Conservation (phyloP, 2,797 vertebrate genomes). For the Calcarius lapponicus region DNA sequence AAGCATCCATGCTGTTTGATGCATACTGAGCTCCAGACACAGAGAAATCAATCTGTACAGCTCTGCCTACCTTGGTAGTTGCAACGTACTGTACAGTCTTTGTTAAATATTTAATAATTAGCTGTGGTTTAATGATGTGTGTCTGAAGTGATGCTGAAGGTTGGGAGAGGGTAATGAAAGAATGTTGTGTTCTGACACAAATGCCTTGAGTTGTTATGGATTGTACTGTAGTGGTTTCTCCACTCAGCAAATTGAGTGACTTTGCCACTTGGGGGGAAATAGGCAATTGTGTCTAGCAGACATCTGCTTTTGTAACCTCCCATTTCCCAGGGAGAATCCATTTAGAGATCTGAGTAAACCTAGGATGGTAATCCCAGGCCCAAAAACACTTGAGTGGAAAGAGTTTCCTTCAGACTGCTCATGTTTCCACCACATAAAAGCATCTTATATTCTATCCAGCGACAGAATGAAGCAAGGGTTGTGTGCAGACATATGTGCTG, state of each 20-base stretch:
- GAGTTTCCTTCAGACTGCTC: conserved; percentile 53
- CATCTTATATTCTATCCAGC: conserved; percentile 55
- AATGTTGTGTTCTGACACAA: conserved; percentile 10
- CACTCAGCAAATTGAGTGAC: conserved; percentile 5
- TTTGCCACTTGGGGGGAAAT: neutral
- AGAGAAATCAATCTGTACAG: neutral
- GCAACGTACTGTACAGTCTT: neutral
- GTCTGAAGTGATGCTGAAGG: conserved; percentile 47
- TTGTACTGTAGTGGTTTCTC: neutral
- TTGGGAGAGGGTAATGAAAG: conserved; percentile 28
- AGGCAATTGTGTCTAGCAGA: neutral
- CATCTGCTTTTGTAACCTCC: conserved; percentile 53
- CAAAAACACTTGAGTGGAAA: conserved; percentile 42
- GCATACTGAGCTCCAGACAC: neutral
- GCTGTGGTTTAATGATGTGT: conserved; percentile 29
- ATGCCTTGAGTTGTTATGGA: neutral
- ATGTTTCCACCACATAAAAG: conserved; percentile 69
- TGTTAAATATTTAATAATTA: conserved; percentile 59
- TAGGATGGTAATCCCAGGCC: neutral
- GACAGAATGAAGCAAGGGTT: conserved; percentile 35
- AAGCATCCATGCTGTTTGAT: conserved; percentile 15
- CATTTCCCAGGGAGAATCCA: conserved; percentile 50
- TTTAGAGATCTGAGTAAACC: conserved; percentile 30
- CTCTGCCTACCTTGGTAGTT: neutral
- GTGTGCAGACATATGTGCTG: neutral